Conservation (phyloP, 2,888 invertebrate genomes). For the Eledona agricola region DNA sequence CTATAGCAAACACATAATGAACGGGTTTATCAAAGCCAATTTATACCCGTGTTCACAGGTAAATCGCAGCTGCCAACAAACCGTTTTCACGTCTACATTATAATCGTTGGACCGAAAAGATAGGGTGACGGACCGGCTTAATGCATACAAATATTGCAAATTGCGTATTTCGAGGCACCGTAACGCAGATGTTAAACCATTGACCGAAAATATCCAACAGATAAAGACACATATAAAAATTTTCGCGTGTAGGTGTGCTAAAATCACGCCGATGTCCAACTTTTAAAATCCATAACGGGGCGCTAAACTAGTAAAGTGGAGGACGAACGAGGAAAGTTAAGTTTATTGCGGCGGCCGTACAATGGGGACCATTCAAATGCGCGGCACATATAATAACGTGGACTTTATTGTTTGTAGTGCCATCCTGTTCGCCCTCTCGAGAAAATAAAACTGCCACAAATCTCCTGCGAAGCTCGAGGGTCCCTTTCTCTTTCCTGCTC, state of each 20-base stretch:
- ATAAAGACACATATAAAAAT: conserved; percentile 45
- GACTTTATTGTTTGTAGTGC: conserved; percentile 56
- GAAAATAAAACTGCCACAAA: conserved; percentile 57
- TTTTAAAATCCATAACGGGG: conserved; percentile 33
- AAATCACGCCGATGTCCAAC: too few relatives aligned
- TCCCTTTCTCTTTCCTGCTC: conserved; percentile 44
- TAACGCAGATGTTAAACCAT: conserved; percentile 33
- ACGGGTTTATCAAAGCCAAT: conserved; percentile 36
- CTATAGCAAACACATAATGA: conserved; percentile 39
- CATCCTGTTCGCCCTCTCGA: conserved; percentile 49
- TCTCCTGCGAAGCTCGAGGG: conserved; percentile 47
- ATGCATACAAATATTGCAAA: conserved; percentile 36
- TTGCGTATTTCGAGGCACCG: conserved; percentile 13
- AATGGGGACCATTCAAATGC: conserved; percentile 50
- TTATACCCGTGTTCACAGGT: conserved; percentile 33
- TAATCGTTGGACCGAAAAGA: conserved; percentile 31
- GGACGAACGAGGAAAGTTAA: conserved; percentile 40
- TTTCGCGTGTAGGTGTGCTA: background rate
- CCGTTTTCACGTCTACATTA: conserved; percentile 25
- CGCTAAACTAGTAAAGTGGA: conserved; percentile 39
- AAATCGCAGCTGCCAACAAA: conserved; percentile 36
- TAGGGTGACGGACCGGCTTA: conserved; percentile 34
- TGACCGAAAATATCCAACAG: conserved; percentile 45
- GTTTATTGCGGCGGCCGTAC: conserved; percentile 42
- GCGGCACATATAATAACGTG: conserved; percentile 50